phyloP scores from a whole-genome alignment of 1,140 invertebrate species.

The Aleiodes sp. region DNA sequence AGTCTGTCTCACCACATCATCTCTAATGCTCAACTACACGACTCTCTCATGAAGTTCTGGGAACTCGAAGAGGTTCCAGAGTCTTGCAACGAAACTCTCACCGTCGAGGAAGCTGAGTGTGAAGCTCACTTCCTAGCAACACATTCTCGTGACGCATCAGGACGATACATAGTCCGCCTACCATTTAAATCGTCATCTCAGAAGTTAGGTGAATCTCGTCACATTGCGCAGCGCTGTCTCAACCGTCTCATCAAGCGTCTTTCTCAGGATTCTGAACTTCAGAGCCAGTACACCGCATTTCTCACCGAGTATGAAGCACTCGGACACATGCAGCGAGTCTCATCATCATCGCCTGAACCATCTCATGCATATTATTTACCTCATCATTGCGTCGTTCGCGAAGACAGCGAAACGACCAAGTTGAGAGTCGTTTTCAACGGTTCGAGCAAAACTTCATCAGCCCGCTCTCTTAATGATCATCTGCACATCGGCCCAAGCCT shows the following conservation, averaged over 20 bases:
- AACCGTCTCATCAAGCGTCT: constrained; percentile 28
- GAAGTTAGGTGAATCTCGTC: constrained; percentile 36
- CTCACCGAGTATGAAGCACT: constrained; percentile 53
- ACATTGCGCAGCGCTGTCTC: constrained; percentile 24
- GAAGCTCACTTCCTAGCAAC: constrained; percentile 32
- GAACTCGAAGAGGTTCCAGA: neutral
- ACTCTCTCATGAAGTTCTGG: constrained; percentile 26
- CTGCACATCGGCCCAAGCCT: neutral
- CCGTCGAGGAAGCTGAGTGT: constrained; percentile 30
- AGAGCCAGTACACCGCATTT: constrained; percentile 45
- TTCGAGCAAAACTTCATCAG: constrained; percentile 40
- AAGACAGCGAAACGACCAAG: constrained; percentile 23
- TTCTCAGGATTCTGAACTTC: constrained; percentile 32
- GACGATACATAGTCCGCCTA: constrained; percentile 33
- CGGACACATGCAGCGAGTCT: no score
- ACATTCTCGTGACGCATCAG: constrained; percentile 20
- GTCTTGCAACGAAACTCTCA: neutral
- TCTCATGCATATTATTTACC: constrained; percentile 16
- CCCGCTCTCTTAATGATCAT: constrained; percentile 49
- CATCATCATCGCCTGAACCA: neutral
- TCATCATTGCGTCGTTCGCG: constrained; percentile 38
- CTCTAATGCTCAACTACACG: no score
- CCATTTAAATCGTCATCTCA: constrained; percentile 29
- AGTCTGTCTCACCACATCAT: no score
- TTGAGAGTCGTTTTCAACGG: constrained; percentile 51